Evolutionary conservation across 2,888 invertebrate species (phyloP).

Genomic region (Phyllotreta cruciferae): DNA sequence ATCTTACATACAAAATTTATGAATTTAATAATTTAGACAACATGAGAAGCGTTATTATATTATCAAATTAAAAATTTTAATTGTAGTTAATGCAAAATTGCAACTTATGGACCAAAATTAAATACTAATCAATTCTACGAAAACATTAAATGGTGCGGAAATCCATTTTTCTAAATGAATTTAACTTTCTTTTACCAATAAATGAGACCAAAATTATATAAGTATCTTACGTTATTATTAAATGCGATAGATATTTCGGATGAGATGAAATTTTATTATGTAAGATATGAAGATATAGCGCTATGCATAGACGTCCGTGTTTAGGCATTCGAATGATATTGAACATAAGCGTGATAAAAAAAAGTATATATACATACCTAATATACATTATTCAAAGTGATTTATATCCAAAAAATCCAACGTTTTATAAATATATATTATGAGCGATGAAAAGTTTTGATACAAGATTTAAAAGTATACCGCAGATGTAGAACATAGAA

Average conservation of each 20-base stretch:
- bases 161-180: too few species aligned
- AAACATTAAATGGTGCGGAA: too few species aligned
- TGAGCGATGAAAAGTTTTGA: conserved; percentile 60
- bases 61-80: too few species aligned
- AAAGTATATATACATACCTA: conserved; percentile 39
- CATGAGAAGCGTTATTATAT: too few species aligned
- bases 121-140: too few species aligned
- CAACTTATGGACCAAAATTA: too few species aligned
- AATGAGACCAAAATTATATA: too few species aligned
- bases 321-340: conserved; percentile 32
- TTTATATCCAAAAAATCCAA: conserved; percentile 58
- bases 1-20: conserved; percentile 20
- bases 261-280: neutral
- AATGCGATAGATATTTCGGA: neutral
- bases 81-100: too few species aligned
- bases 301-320: conserved; percentile 32
- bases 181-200: conserved; percentile 1
- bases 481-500: conserved; percentile 53
- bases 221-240: too few species aligned
- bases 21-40: neutral
- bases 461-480: conserved; percentile 60
- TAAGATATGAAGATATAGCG: conserved; percentile 26
- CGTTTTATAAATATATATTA: conserved; percentile 58
- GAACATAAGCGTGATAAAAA: conserved; percentile 43
- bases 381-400: conserved; percentile 56